A percentile compares a stretch with the other conserved stretches of the same genome.
phyloP scores from a whole-genome alignment of 2,888 invertebrate genomes.

The Drosophila vallismaia region DNA sequence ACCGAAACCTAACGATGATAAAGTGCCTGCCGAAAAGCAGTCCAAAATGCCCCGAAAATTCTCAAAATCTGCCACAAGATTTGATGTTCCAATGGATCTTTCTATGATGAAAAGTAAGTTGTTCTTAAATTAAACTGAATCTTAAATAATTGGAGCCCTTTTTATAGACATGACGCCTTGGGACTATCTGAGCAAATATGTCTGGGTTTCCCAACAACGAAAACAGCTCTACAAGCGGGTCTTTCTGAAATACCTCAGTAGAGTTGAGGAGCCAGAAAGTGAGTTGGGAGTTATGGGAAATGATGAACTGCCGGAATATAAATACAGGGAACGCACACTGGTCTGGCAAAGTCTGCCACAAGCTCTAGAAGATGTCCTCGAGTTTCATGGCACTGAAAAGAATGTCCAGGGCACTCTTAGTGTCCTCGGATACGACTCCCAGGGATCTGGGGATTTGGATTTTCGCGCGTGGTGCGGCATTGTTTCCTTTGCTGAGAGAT shows the following conservation, averaged over 20 bases:
- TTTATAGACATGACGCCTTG: constrained; percentile 87
- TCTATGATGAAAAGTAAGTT: constrained; percentile 82
- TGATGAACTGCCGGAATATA: constrained; percentile 67
- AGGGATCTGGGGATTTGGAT: constrained; percentile 85
- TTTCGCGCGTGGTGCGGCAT: constrained; percentile 92
- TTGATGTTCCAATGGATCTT: constrained; percentile 90
- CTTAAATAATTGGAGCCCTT: not conserved
- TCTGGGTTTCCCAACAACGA: constrained; percentile 86
- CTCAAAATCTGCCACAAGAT: constrained; percentile 89
- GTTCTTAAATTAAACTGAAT: not conserved
- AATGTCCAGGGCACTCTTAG: constrained; percentile 77
- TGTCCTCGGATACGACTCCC: constrained; percentile 66
- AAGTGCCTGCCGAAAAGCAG: constrained; percentile 57
- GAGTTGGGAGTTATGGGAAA: constrained; percentile 42
- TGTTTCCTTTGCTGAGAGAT: constrained; percentile 90
- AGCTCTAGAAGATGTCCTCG: constrained; percentile 84
- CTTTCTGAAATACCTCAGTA: constrained; percentile 83
- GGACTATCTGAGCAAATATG: constrained; percentile 89
- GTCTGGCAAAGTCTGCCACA: constrained; percentile 72
- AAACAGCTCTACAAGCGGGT: constrained; percentile 86
- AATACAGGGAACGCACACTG: constrained; percentile 79
- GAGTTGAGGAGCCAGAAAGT: constrained; percentile 72
- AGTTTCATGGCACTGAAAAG: constrained; percentile 82
- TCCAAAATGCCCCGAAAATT: constrained; percentile 89
- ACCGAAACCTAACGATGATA: constrained; percentile 59